Evolutionary conservation across 2,113 vertebrate genomes (phyloP).

Genomic region (Baryphthengus martii): DNA sequence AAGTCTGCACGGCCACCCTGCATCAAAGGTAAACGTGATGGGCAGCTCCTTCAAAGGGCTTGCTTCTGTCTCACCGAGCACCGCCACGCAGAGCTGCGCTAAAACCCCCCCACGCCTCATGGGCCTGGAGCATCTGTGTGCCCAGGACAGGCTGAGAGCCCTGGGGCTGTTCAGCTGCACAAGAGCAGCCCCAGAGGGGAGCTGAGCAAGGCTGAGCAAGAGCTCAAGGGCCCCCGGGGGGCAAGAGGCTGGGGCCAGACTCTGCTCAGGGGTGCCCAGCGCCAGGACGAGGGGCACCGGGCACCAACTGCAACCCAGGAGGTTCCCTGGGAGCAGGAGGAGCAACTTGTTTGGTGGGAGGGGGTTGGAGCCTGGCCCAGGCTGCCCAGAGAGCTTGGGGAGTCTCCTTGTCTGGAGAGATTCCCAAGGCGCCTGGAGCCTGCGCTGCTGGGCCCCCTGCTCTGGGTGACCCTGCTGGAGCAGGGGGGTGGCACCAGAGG

Average conservation of each 20-base stretch:
- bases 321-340: not conserved
- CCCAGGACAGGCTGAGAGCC: not conserved
- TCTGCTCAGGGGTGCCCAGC: not conserved
- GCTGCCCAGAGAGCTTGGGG: too few relatives aligned
- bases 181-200: too few relatives aligned
- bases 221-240: too few relatives aligned
- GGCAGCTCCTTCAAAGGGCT: not conserved
- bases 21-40: accelerated
- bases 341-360: not conserved
- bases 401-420: too few relatives aligned
- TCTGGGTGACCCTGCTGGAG: too few relatives aligned
- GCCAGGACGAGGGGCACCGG: not conserved
- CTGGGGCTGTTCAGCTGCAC: not conserved
- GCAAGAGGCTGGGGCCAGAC: not conserved
- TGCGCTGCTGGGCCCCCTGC: too few relatives aligned
- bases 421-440: too few relatives aligned
- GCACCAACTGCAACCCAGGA: not conserved
- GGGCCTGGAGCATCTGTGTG: not conserved
- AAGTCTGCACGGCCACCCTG: accelerated
- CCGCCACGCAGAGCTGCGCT: accelerated
- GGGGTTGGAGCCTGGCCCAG: too few relatives aligned
- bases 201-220: not conserved
- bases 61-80: accelerated
- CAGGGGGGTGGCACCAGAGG: too few relatives aligned
- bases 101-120: not conserved